These are phyloP conservation scores for Drosophila azteca DNA, from an alignment of 1,140 invertebrate genomes.

Conservation along the genomic window DNA sequence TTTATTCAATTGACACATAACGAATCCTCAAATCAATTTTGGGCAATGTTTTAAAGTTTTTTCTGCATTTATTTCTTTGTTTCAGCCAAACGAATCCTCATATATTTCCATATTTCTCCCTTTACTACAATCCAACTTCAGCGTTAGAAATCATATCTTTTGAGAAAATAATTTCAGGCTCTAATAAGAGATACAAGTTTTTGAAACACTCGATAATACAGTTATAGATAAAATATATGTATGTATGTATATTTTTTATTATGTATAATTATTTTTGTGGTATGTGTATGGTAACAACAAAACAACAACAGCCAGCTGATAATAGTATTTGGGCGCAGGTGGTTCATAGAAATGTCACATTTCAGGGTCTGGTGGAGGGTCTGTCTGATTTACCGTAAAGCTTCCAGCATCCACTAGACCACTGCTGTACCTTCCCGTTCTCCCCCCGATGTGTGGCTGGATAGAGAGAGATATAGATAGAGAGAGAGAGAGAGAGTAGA, in stretches of 20 bases:
- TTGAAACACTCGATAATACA: conserved; percentile 62
- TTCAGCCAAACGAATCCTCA: not conserved
- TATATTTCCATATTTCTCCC: not conserved
- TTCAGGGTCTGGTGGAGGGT: conserved; percentile 51
- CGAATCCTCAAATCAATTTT: too few relatives aligned
- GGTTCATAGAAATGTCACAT: conserved; percentile 52
- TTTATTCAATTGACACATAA: too few relatives aligned
- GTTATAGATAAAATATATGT: conserved; percentile 49
- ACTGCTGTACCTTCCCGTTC: conserved; percentile 15
- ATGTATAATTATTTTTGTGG: conserved; percentile 32
- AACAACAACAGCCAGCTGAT: conserved; percentile 73
- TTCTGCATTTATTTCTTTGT: not conserved
- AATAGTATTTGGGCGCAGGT: conserved; percentile 55
- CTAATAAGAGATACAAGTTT: conserved; percentile 7
- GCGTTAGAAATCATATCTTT: not conserved
- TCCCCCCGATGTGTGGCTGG: conserved; percentile 22
- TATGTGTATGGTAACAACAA: conserved; percentile 61
- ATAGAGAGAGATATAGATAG: not conserved
- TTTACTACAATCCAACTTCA: not conserved
- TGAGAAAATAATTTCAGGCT: too few relatives aligned
- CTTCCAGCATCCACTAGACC: conserved; percentile 42
- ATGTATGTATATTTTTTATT: conserved; percentile 12
- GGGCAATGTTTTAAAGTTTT: too few relatives aligned
- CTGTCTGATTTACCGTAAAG: conserved; percentile 65
- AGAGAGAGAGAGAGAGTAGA: not conserved